A percentile compares a stretch with the other conserved stretches of the same genome.
phyloP scores from a whole-genome alignment of 53 echinoderm and acorn worm genomes.

The Pentamera pediparva region DNA sequence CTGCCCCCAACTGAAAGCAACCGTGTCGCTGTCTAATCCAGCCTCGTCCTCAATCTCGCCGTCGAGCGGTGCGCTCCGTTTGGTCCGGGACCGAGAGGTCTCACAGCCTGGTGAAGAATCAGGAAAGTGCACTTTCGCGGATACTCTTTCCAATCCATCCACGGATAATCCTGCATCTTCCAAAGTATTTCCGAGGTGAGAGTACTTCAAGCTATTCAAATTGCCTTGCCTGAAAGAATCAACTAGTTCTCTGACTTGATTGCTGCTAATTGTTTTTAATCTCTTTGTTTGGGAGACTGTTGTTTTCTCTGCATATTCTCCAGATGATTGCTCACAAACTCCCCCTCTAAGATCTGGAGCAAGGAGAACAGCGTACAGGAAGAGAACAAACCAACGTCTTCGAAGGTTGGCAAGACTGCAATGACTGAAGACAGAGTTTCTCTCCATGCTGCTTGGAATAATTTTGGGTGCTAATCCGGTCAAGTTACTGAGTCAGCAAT shows the following conservation, averaged over 20 bases:
- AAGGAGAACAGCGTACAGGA: neutral
- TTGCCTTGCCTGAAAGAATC: neutral
- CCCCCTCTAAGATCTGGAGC: neutral
- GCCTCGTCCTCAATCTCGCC: neutral
- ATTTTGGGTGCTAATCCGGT: too few relatives aligned
- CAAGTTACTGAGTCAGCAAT: too few relatives aligned
- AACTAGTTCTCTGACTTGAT: neutral
- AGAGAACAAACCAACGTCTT: neutral
- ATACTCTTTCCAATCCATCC: neutral
- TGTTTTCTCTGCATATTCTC: too few relatives aligned
- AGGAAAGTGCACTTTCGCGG: neutral
- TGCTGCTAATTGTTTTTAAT: neutral
- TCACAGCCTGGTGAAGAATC: neutral
- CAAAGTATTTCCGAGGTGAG: neutral
- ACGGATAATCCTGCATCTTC: slow-evolving; percentile 13
- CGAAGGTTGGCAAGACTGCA: too few relatives aligned
- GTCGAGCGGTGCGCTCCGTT: neutral
- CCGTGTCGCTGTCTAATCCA: neutral
- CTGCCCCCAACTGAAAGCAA: slow-evolving; percentile 58
- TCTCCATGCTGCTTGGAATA: too few relatives aligned
- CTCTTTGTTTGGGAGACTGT: neutral
- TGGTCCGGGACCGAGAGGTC: neutral
- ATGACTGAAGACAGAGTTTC: too few relatives aligned
- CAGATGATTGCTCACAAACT: slow-evolving; percentile 4
- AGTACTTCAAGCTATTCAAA: neutral